Percentiles rank a stretch among this genome's conserved stretches.
phyloP scores from a whole-genome alignment of 2,888 invertebrate genomes.

The Hedya salicella region DNA sequence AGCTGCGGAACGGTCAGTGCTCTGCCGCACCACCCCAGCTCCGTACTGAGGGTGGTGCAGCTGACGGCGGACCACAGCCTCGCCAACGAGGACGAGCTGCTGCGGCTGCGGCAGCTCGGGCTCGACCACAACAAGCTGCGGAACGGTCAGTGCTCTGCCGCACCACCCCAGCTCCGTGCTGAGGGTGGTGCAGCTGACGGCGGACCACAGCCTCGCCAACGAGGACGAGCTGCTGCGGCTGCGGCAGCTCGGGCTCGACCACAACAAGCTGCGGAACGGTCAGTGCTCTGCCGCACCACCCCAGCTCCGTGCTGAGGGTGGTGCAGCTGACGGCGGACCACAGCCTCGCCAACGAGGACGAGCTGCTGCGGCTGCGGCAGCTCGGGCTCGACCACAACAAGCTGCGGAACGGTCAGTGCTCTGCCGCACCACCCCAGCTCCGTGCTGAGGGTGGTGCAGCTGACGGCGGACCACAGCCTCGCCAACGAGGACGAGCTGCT shows the following conservation, averaged over 20 bases:
- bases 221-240: constrained; percentile 85
- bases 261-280: constrained; percentile 88
- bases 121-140: constrained; percentile 89
- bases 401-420: constrained; percentile 85
- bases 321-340: constrained; percentile 84
- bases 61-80: constrained; percentile 94
- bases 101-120: constrained; percentile 90
- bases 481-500: constrained; percentile 70
- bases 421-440: too few relatives aligned
- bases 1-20: constrained; percentile 59
- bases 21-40: constrained; percentile 91
- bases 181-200: constrained; percentile 87
- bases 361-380: constrained; percentile 88
- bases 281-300: constrained; percentile 46
- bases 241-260: constrained; percentile 90
- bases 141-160: constrained; percentile 79
- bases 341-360: neutral
- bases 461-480: constrained; percentile 57
- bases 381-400: constrained; percentile 90
- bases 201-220: neutral
- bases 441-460: constrained; percentile 90
- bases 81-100: constrained; percentile 92
- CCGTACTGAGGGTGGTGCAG: constrained; percentile 90
- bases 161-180: constrained; percentile 92
- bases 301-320: constrained; percentile 91